Evolutionary conservation across 1,140 invertebrate genomes (phyloP).

Genomic region (Lepidurus packardi): DNA sequence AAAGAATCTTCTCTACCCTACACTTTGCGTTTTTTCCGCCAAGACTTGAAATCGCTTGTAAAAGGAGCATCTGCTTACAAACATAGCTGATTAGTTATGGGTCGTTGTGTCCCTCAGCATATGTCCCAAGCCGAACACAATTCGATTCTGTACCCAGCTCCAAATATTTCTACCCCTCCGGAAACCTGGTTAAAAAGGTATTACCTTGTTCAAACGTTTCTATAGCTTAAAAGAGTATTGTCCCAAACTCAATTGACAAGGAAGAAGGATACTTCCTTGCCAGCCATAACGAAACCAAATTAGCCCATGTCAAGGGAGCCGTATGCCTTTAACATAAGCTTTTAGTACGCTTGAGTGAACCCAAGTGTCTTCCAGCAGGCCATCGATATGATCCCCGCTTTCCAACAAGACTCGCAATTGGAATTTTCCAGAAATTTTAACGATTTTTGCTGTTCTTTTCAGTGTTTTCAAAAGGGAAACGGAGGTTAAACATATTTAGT

Average conservation of each 20-base stretch:
- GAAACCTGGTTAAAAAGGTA: neutral
- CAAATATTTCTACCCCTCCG: neutral
- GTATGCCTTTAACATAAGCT: neutral
- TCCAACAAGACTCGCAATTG: no score
- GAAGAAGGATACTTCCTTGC: neutral
- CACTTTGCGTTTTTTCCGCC: neutral
- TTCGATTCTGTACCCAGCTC: neutral
- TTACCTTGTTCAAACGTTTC: neutral
- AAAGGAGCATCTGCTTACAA: conserved; percentile 19
- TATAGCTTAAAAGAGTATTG: conserved; percentile 6
- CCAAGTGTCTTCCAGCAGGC: neutral
- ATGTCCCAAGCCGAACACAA: neutral
- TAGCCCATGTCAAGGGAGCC: neutral
- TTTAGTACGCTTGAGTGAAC: neutral
- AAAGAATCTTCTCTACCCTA: neutral
- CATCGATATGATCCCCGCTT: no score
- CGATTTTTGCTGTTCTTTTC: no score
- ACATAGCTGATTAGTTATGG: conserved; percentile 22
- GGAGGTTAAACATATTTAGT: no score
- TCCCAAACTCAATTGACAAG: neutral
- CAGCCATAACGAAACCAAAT: neutral
- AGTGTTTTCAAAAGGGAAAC: no score
- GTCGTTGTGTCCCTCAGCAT: conserved; percentile 2
- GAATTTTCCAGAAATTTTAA: no score
- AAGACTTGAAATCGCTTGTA: neutral